A percentile compares a stretch with the other conserved stretches of the same genome.
phyloP scores from a whole-genome alignment of 2,113 vertebrate genomes.

The Hemicordylus capensis region DNA sequence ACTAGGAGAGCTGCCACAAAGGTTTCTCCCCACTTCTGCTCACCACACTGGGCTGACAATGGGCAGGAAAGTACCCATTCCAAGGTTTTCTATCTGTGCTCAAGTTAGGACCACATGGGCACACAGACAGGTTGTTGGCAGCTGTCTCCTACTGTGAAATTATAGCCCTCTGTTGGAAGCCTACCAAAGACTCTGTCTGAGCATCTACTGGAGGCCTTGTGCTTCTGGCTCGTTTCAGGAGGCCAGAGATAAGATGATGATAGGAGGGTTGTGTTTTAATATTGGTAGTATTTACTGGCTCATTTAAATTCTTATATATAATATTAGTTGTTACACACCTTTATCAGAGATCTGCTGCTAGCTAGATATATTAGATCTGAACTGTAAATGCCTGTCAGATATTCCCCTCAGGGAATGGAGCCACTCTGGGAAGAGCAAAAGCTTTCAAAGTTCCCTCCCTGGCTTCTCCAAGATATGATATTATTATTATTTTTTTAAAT shows the following conservation, averaged over 20 bases:
- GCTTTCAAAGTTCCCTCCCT: no score
- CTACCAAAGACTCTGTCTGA: neutral
- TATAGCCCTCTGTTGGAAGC: neutral
- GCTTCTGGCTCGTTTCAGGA: neutral
- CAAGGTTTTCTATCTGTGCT: neutral
- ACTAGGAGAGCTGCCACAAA: accelerated
- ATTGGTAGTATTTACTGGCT: neutral
- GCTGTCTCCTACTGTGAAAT: neutral
- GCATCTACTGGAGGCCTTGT: neutral
- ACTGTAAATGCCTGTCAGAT: no score
- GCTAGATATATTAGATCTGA: no score
- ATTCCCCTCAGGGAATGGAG: no score
- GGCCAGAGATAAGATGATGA: neutral
- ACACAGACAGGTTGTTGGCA: neutral
- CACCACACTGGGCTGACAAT: neutral
- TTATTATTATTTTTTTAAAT: no score
- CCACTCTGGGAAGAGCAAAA: no score
- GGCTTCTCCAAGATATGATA: no score
- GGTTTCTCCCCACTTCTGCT: neutral
- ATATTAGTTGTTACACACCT: neutral
- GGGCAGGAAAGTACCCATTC: neutral
- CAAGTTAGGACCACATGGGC: neutral
- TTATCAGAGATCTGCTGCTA: no score
- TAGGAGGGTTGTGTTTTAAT: neutral
- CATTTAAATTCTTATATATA: neutral